Evolutionary conservation across 2,888 invertebrate species (phyloP).

Genomic region (Cephalotes varians): DNA sequence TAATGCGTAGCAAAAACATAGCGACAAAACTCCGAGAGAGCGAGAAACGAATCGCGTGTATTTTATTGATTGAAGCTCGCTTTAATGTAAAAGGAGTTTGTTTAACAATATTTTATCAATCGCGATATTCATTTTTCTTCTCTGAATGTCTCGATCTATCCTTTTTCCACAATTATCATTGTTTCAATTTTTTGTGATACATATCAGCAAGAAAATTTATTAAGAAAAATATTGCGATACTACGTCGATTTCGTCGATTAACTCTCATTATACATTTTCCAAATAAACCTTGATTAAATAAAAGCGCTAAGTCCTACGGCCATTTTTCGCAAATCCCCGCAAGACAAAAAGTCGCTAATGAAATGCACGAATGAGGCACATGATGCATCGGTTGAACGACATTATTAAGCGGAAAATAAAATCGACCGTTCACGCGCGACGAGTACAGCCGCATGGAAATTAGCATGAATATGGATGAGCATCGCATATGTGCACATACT

Average conservation of each 20-base stretch:
- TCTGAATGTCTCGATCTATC: not conserved
- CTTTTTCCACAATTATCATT: not conserved
- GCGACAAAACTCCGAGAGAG: not conserved
- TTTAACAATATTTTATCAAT: constrained; percentile 1
- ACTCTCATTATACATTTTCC: not conserved
- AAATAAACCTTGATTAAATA: constrained; percentile 1
- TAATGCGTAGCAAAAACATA: constrained; percentile 21
- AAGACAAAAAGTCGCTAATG: not conserved
- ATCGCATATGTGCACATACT: constrained; percentile 27
- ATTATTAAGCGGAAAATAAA: constrained; percentile 44
- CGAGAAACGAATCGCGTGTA: not conserved
- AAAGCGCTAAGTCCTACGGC: not conserved
- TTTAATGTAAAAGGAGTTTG: not conserved
- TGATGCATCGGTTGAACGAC: not conserved
- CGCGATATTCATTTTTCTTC: not conserved
- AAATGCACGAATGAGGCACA: constrained; percentile 6
- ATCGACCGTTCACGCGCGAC: constrained; percentile 37
- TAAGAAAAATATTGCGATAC: not conserved
- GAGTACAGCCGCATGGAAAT: constrained; percentile 51
- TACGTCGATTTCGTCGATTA: not conserved
- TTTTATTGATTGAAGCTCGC: constrained; percentile 18
- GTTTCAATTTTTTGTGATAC: not conserved
- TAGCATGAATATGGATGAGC: constrained; percentile 64
- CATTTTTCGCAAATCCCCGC: not conserved
- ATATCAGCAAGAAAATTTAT: too few species aligned